Evolutionary conservation across 1,140 invertebrate genomes (phyloP), one percentile per base, ranked within the genome.

Genomic region (Trissolcus basalis): DNA sequence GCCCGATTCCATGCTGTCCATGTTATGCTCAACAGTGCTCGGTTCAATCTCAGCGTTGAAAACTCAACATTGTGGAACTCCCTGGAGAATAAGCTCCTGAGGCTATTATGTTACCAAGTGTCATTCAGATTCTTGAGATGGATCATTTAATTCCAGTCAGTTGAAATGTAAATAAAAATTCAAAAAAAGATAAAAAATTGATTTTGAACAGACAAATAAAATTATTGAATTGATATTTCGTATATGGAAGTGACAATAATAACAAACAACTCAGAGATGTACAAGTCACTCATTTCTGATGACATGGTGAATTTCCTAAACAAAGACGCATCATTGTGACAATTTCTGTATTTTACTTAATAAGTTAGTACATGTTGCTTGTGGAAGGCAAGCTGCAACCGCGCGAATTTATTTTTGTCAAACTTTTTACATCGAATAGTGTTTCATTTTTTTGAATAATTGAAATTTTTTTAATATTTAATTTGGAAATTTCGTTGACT

Each of bases 301-400:
- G 83, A 85, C 9, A 89, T 89, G 1, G 86, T 94, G 8, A 92
- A 93, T 79, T 85, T 91, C 1, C 54, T 87, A 0, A 80, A 83
- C 10, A 92, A 91, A 73, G 91, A 94, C 80, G 80, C 90, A 0
- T 80, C 82, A 0, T 84, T 27, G 93, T 96, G 0, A 97, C 97
- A 0, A 94, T 99, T 71, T 97, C 98, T 3, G 96, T 97, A 19
- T 96, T 96, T 12, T 98, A 98, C 83, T 91, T 95, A 15, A 98
- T 97, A 81, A 93, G 93, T 43, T 98, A 98, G 86, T 99, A 98
- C 87, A 96, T 96, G 6, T 88, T 99, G 9, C 85, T 94, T 33
- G 92, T 97, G 16, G 91, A 97, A 76, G 97, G 97, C 43, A 88
- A 92, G 69, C 92, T 99, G 88, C 91, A 91, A 80, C 89, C 91